Evolutionary conservation across 2,888 invertebrate species (phyloP), one percentile per base, ranked within the genome.

Genomic region (Apocheima hispidaria): DNA sequence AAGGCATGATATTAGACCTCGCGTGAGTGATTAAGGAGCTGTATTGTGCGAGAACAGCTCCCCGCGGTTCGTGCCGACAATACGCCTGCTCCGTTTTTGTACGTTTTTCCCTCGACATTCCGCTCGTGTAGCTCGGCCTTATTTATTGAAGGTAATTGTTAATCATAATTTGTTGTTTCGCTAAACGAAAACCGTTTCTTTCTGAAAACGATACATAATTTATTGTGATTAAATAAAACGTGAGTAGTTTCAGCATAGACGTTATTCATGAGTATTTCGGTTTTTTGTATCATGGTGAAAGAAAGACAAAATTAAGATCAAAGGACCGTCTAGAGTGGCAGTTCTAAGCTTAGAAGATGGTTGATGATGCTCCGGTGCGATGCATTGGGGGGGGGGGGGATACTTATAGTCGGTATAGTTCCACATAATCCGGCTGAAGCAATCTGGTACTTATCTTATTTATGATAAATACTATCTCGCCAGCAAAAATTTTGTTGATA

Each of bases 21-120:
- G 85, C 88, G 81, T 85, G 82, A 79, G 83, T 86, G 83, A 87
- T 84, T 82, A 83, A 77, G 74, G 72, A 62, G 59, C 58, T 70
- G 80, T 81, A 84, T 86, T 86, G 84, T 84, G 75, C 73, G 74
- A 71, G 80, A 82, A 83, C 80, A 51, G 78, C 72, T 71, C 73
- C 70, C 74, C 68, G 63, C 66, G 70, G 69, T 65, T 68, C 61
- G 60, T 62, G 72, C 74, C 74, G 71, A 81, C 76, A 80, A 77
- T 74, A 77, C 74, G 64, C 69, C 20, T 43, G 28, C 53, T 20
- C 46, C 64, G 68, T 68, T 72, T 68, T 70, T 58, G 48, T 65
- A 40, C 51, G 50, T 51, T 66, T 59, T 63, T 60, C 62, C 20
- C 46, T 43, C 62, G 38, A 64, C 62, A 51, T 60, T 59, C 44